Evolutionary conservation across 2,113 vertebrate species (phyloP).

Genomic region (Anser brachyrhynchus): DNA sequence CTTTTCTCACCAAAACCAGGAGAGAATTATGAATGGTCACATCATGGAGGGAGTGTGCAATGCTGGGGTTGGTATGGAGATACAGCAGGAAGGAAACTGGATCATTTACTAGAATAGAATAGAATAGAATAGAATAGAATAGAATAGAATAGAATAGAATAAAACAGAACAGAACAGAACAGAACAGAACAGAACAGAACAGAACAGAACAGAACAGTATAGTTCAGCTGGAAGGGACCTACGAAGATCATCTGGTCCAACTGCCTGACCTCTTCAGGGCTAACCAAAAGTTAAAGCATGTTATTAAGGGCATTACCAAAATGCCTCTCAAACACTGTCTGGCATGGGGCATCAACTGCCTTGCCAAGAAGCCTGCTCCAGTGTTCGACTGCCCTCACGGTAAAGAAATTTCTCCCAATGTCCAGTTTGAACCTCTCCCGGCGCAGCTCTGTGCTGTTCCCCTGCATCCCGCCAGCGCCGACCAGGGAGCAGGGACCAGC

Average conservation of each 20-base stretch:
- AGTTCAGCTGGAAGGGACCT: too few species aligned
- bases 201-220: too few species aligned
- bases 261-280: background rate
- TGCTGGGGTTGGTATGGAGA: background rate
- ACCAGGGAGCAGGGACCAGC: too few species aligned
- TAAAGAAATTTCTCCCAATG: background rate
- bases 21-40: accelerated
- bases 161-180: too few species aligned
- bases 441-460: too few species aligned
- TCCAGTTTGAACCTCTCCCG: background rate
- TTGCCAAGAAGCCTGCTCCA: background rate
- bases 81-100: background rate
- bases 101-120: background rate
- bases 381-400: background rate
- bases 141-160: too few species aligned
- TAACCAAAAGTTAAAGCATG: background rate
- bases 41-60: background rate
- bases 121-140: too few species aligned
- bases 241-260: too few species aligned
- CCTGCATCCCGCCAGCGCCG: too few species aligned
- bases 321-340: background rate
- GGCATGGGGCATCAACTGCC: background rate
- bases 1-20: background rate
- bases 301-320: background rate
- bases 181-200: too few species aligned